A percentile compares a stretch with the other conserved stretches of the same genome.
Evolutionary conservation across 2,888 invertebrate species (phyloP).

Genomic region (Xestobium rufovillosum): DNA sequence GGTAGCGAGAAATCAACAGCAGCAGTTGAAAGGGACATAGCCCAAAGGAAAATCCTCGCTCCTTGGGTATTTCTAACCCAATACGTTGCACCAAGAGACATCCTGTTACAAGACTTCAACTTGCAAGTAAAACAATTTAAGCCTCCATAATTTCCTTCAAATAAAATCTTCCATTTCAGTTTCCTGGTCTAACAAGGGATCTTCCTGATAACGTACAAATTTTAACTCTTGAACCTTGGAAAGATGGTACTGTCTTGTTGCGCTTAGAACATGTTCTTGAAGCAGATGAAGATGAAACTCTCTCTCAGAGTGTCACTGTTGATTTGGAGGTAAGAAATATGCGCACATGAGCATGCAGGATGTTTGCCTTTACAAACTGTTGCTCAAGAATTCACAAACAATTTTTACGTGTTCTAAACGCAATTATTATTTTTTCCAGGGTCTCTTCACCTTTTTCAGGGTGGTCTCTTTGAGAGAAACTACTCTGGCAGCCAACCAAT

Average conservation of each 20-base stretch:
- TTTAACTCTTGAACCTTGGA: conserved; percentile 71
- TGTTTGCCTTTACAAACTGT: too few species aligned
- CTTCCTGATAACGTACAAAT: conserved; percentile 65
- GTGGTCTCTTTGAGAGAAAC: conserved; percentile 55
- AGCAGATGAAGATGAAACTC: conserved; percentile 48
- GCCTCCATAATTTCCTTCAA: conserved; percentile 4
- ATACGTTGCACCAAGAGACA: conserved; percentile 50
- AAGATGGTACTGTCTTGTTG: conserved; percentile 49
- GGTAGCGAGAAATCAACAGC: conserved; percentile 29
- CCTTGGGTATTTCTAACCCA: conserved; percentile 54
- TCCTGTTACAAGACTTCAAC: too few species aligned
- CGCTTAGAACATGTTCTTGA: conserved; percentile 71
- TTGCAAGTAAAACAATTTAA: background rate
- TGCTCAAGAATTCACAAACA: too few species aligned
- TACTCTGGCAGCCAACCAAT: conserved; percentile 60
- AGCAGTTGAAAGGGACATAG: conserved; percentile 40
- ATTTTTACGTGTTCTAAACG: conserved; percentile 1
- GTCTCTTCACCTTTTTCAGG: conserved; percentile 51
- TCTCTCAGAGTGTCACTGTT: conserved; percentile 48
- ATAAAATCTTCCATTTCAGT: conserved; percentile 36
- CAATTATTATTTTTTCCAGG: conserved; percentile 29
- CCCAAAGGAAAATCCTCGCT: conserved; percentile 47
- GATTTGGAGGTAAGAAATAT: conserved; percentile 48
- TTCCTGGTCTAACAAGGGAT: conserved; percentile 43
- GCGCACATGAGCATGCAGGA: too few species aligned